Evolutionary conservation across 2,113 vertebrate species (phyloP).

Genomic region (Mesembrinibis cayennensis): DNA sequence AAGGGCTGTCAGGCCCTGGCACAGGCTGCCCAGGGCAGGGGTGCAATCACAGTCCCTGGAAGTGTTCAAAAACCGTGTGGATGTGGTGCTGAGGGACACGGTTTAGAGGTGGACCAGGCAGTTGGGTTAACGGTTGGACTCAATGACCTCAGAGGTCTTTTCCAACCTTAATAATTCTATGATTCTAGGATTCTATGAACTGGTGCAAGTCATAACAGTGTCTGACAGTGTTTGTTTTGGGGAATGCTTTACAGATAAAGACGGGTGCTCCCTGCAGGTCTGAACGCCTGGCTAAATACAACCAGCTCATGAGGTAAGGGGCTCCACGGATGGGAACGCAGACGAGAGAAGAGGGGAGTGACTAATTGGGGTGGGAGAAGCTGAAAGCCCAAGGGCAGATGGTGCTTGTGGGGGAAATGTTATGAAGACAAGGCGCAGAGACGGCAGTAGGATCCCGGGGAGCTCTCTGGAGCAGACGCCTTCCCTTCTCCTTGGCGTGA

Average conservation of each 20-base stretch:
- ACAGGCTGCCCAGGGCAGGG: no score
- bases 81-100: no score
- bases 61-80: no score
- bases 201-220: neutral
- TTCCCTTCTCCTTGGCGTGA: neutral
- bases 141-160: no score
- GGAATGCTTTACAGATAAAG: conserved; percentile 84
- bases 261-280: conserved; percentile 93
- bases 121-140: no score
- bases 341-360: neutral
- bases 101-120: no score
- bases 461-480: neutral
- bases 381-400: neutral
- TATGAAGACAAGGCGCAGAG: neutral
- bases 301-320: conserved; percentile 92
- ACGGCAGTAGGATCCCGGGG: neutral
- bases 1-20: no score
- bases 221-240: conserved; percentile 25
- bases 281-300: conserved; percentile 93
- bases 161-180: no score
- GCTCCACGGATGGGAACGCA: neutral
- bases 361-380: neutral
- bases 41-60: no score
- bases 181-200: neutral
- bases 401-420: neutral